Base-by-base conservation (phyloP, 1,140 invertebrate genomes). In the Yoshiicerus persimilis region DNA sequence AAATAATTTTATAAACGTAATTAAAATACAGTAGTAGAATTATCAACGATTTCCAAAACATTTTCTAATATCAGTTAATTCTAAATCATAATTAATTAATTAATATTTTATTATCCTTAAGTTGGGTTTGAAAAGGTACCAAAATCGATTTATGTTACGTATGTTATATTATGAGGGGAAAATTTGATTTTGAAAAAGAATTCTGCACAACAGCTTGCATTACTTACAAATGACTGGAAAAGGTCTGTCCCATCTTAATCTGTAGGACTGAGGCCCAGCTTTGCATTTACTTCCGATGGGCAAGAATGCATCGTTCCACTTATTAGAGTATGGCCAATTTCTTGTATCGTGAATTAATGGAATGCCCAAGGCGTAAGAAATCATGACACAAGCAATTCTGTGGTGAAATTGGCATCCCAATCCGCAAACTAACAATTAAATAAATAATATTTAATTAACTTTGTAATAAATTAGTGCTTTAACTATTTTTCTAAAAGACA, bases 321-420 rank as follows among this genome's bases (percentile, higher is more conserved):
- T 8, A 13, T 20, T 32, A 8, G 0, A 16, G 20, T 56, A 87
- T 3, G n/a, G 6, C 87, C 87, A 87, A 23, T 39, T 34, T 30
- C 25, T 34, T 5, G 32, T 16, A 30, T 83, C 75, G 11, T 87
- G 87, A 34, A 87, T 87, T 0, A 87, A 41, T 4, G 87, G 87
- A 1, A 87, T 16, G 20, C 38, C 25, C 9, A 87, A n/a, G 13
- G 77, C 75, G 27, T 84, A 87, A 20, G 87, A 87, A 13, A 84
- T 20, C 8, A 87, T 84, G 4, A 87, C 75, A 41, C 87, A 87
- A 38, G 41, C 47, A 1, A 75, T 34, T 36, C 87, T 34, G n/a
- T 87, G 87, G 30, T 87, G 87, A 83, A 87, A 16, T 70, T 87
- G 87, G 34, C 87, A 87, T 11, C 39, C 80, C 11, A 87, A 32